Evolutionary conservation across 2,888 invertebrate species (phyloP).

Genomic region (Plutella xylostella): DNA sequence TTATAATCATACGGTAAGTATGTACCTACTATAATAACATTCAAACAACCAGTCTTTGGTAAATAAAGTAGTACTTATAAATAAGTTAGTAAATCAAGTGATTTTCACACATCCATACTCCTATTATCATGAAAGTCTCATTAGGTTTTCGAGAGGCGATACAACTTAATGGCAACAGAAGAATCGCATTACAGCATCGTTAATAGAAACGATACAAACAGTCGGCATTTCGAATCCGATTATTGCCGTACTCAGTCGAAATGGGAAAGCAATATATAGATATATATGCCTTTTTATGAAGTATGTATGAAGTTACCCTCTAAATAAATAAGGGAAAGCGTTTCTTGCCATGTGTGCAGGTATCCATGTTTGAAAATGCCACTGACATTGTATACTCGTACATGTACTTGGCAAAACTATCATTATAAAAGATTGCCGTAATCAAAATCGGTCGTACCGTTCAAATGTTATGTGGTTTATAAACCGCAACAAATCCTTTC

Average conservation of each 20-base stretch:
- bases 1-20: background rate
- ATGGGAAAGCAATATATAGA: background rate
- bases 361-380: no score
- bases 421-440: no score
- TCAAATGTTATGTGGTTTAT: no score
- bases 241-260: background rate
- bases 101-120: constrained; percentile 2
- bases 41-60: background rate
- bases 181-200: constrained; percentile 64
- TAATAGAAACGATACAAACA: constrained; percentile 24
- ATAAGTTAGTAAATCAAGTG: background rate
- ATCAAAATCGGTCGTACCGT: no score
- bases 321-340: no score
- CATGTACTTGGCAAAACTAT: no score
- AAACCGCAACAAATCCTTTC: no score
- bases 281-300: no score
- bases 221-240: constrained; percentile 2
- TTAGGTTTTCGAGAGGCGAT: constrained; percentile 27
- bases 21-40: background rate
- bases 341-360: no score
- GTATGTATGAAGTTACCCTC: no score
- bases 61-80: background rate
- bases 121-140: constrained; percentile 2
- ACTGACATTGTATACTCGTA: no score
- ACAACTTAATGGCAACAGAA: constrained; percentile 45